A percentile compares a stretch with the other conserved stretches of the same genome.
These are phyloP conservation scores for Siniperca knerii DNA, from an alignment of 2,113 vertebrate genomes.

Conservation along the genomic window DNA sequence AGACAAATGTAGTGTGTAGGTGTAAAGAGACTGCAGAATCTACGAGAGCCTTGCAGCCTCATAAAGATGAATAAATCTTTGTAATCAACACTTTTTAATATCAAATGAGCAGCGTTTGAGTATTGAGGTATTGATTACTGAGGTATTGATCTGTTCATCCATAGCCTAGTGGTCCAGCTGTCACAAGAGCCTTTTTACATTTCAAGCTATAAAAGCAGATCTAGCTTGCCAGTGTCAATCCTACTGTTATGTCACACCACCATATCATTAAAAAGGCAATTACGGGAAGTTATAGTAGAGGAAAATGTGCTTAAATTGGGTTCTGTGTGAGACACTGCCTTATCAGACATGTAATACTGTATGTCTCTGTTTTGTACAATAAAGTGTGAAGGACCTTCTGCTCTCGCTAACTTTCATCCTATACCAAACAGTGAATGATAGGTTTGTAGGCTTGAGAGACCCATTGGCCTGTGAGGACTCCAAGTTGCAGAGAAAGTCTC, in stretches of 20 bases:
- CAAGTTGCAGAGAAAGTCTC: background rate
- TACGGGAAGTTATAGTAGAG: background rate
- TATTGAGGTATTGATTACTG: background rate
- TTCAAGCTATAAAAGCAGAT: background rate
- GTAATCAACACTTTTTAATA: background rate
- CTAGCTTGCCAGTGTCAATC: background rate
- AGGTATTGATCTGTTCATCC: background rate
- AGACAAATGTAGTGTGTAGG: background rate
- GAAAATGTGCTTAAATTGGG: background rate
- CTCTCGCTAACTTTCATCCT: background rate
- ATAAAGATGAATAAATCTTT: background rate
- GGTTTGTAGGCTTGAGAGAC: background rate
- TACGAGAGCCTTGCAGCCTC: background rate
- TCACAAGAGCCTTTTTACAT: background rate
- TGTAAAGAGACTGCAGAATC: background rate
- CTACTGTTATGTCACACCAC: background rate
- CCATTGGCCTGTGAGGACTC: background rate
- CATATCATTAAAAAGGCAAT: background rate
- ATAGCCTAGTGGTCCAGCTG: slow-evolving; percentile 9
- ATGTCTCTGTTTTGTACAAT: background rate
- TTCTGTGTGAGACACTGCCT: background rate
- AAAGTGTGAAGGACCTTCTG: background rate
- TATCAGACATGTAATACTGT: no score
- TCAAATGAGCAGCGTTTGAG: background rate
- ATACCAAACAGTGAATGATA: background rate